Percentiles rank a stretch among this genome's conserved stretches.
These are phyloP conservation scores for Ophioninae sp. DNA, from an alignment of 2,888 invertebrate genomes.

Conservation along the genomic window DNA sequence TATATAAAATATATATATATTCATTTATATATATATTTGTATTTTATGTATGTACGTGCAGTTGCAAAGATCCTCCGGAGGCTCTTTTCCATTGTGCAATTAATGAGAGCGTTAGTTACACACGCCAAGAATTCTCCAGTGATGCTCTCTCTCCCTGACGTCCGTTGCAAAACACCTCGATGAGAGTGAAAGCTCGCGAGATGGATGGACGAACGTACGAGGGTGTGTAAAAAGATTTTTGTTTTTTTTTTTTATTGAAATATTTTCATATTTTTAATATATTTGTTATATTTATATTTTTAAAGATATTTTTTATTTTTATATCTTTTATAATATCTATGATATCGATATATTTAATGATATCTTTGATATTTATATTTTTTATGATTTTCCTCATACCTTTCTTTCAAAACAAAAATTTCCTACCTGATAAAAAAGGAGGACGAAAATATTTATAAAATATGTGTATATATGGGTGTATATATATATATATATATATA, in stretches of 20 bases:
- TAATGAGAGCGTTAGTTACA: slow-evolving; percentile 64
- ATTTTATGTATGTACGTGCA: not conserved
- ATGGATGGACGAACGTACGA: slow-evolving; percentile 33
- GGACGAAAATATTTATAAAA: too few species aligned
- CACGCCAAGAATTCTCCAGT: slow-evolving; percentile 35
- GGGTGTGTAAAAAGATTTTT: too few species aligned
- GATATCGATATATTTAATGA: too few species aligned
- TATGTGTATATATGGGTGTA: not conserved
- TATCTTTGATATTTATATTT: too few species aligned
- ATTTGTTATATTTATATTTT: too few species aligned
- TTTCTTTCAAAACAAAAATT: too few species aligned
- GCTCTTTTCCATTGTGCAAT: slow-evolving; percentile 65
- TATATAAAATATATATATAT: slow-evolving; percentile 13
- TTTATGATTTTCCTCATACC: too few species aligned
- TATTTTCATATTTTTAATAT: too few species aligned
- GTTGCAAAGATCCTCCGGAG: slow-evolving; percentile 43
- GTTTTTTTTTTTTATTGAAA: too few species aligned
- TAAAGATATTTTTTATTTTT: too few species aligned
- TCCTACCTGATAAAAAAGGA: too few species aligned
- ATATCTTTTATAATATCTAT: too few species aligned
- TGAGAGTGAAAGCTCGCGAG: slow-evolving; percentile 61
- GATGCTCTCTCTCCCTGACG: slow-evolving; percentile 29
- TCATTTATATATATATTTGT: not conserved
- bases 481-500: not conserved
- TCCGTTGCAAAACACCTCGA: slow-evolving; percentile 53